Evolutionary conservation across 2,113 vertebrate species (phyloP).

Genomic region (Sialia sialis): DNA sequence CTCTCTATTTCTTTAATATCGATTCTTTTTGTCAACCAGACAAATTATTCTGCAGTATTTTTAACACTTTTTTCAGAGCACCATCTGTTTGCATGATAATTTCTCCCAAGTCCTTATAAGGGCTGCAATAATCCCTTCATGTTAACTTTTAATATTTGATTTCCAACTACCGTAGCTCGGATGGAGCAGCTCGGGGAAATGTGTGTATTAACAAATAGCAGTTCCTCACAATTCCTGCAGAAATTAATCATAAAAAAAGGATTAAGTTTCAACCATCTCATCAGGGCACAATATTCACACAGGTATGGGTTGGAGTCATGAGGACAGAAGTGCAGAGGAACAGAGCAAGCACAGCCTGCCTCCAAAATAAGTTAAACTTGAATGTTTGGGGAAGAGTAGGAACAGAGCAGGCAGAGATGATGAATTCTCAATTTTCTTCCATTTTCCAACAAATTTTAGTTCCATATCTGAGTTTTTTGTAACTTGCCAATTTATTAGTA

Average conservation of each 20-base stretch:
- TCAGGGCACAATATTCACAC: background rate
- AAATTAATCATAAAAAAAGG: background rate
- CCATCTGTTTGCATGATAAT: constrained; percentile 13
- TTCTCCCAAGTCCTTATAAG: constrained; percentile 19
- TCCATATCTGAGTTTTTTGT: background rate
- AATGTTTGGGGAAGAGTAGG: background rate
- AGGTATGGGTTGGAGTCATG: background rate
- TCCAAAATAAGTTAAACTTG: background rate
- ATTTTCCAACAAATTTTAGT: background rate
- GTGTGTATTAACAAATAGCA: background rate
- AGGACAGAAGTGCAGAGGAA: background rate
- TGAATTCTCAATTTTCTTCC: background rate
- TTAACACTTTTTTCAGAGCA: background rate
- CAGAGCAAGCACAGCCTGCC: background rate
- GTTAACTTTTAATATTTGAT: constrained; percentile 31
- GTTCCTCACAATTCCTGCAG: background rate
- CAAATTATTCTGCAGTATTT: constrained; percentile 1
- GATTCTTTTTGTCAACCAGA: background rate
- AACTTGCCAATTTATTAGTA: background rate
- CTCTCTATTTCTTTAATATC: background rate
- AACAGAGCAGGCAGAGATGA: background rate
- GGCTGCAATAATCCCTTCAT: background rate
- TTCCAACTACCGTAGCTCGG: background rate
- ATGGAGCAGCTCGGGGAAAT: background rate
- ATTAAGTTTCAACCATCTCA: background rate